Conservation (phyloP, 2,797 vertebrate species). For the Adrianichthys oophorus region DNA sequence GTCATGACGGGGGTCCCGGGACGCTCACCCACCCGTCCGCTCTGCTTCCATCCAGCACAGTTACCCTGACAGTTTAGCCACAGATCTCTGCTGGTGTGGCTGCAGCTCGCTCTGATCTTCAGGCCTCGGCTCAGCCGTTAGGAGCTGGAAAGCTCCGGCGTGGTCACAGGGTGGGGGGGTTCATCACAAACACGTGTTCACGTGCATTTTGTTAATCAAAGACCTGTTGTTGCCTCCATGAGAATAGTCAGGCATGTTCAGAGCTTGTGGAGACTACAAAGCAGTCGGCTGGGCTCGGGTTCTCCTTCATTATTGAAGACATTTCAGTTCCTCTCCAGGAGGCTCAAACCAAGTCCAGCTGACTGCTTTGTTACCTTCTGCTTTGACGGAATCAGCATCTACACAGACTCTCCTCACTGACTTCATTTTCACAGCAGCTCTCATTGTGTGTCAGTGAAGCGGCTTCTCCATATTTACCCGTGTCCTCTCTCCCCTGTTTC, state of each 20-base stretch:
- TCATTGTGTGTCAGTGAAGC: conserved; percentile 39
- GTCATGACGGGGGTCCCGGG: conserved; percentile 62
- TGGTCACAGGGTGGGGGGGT: no score
- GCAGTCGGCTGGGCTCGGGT: no score
- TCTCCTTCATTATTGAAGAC: no score
- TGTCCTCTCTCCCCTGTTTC: conserved; percentile 63
- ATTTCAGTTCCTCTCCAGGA: no score
- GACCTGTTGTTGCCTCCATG: no score
- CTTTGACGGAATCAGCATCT: conserved; percentile 11
- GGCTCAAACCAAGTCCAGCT: no score
- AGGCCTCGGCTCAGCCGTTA: background rate
- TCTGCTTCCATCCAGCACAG: conserved; percentile 30
- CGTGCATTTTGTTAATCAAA: no score
- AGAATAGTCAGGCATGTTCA: no score
- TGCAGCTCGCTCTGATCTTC: conserved; percentile 56
- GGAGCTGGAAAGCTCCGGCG: no score
- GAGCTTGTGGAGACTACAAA: no score
- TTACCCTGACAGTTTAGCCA: conserved; percentile 38
- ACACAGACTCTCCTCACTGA: conserved; percentile 17
- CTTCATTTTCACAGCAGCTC: conserved; percentile 23
- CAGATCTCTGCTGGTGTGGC: conserved; percentile 44
- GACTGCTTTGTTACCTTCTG: no score
- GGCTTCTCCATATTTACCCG: conserved; percentile 54
- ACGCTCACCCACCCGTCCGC: conserved; percentile 20
- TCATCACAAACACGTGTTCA: no score